Conservation (phyloP, 30 jellyfish, hydroid and myxozoan species). For the Nemopilema nomurai region DNA sequence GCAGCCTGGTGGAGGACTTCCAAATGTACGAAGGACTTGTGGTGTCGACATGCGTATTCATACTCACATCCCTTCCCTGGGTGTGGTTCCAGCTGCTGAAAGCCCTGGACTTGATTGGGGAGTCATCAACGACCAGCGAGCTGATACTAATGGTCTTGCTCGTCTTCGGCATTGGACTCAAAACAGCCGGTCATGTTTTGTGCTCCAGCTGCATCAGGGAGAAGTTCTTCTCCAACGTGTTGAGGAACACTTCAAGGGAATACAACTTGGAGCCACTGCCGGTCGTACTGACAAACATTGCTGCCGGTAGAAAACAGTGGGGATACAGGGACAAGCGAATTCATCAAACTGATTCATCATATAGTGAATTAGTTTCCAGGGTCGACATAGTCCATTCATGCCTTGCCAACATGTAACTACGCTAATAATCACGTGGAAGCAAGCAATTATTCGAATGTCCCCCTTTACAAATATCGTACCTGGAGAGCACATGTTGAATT, state of each 20-base stretch:
- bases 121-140: conserved; percentile 11
- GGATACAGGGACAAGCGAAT: background rate
- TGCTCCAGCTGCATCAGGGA: conserved; percentile 37
- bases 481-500: no score
- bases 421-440: no score
- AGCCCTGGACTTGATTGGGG: conserved; percentile 18
- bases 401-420: no score
- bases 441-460: no score
- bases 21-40: conserved; percentile 33
- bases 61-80: conserved; percentile 53
- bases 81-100: conserved; percentile 21
- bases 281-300: conserved; percentile 37
- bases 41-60: conserved; percentile 37
- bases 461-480: no score
- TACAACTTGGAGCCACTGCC: conserved; percentile 48
- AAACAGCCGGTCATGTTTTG: conserved; percentile 13
- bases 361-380: no score
- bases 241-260: conserved; percentile 11
- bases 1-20: conserved; percentile 14
- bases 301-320: conserved; percentile 7
- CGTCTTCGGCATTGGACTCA: conserved; percentile 41
- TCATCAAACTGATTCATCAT: no score
- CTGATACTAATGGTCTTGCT: conserved; percentile 13
- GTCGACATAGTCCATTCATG: no score
- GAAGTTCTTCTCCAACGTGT: conserved; percentile 26